phyloP scores from a whole-genome alignment of 2,113 vertebrate species.

The Mustelus asterias region DNA sequence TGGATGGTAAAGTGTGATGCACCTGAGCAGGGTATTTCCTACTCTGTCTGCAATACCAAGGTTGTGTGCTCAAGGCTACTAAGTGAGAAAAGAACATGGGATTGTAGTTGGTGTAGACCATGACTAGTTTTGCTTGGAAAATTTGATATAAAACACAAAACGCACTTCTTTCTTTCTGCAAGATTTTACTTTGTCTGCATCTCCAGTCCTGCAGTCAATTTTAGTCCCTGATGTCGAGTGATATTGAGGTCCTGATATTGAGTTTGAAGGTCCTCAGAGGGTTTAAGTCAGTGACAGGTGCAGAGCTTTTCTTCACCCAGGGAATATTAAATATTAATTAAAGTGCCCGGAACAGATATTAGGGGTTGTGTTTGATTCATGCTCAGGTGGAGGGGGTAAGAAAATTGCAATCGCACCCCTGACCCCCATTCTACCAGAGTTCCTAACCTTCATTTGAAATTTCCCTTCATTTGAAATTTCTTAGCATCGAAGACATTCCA shows the following conservation, averaged over 20 bases:
- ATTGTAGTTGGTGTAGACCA: neutral
- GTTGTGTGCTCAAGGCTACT: neutral
- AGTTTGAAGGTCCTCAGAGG: neutral
- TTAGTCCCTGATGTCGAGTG: neutral
- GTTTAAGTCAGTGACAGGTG: neutral
- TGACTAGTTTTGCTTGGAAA: neutral
- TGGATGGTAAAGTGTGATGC: neutral
- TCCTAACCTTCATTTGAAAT: neutral
- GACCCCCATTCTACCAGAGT: neutral
- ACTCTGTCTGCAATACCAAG: neutral
- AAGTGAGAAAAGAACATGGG: neutral
- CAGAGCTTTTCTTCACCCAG: neutral
- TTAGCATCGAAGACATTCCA: neutral
- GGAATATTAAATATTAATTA: neutral
- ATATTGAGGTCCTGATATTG: neutral
- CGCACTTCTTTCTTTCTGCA: neutral
- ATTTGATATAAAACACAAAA: neutral
- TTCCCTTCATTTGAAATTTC: neutral
- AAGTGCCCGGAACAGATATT: neutral
- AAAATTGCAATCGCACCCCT: neutral
- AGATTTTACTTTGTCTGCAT: neutral
- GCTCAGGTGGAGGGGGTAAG: neutral
- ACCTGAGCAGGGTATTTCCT: neutral
- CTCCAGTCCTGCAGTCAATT: neutral
- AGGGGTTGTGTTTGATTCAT: neutral